Evolutionary conservation across 2,888 invertebrate genomes (phyloP), one percentile per base, ranked within the genome.

Genomic region (Pollenia labialis): DNA sequence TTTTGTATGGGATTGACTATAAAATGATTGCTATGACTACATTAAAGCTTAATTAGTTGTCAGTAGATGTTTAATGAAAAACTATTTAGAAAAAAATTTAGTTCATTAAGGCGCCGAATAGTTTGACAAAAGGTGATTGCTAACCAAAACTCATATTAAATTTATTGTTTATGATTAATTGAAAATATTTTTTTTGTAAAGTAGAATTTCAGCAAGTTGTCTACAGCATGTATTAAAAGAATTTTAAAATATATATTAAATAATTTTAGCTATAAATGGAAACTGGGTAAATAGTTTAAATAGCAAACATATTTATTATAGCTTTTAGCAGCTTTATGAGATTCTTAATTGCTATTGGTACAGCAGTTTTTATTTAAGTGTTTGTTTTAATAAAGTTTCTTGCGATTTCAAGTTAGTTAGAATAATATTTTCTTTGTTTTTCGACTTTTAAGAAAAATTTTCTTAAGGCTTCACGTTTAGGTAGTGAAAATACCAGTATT

Each of bases 11-110:
- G 32, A 32, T 32, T 32, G 32, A 32, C 32, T 32, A 32, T 32
- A 32, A 32, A 32, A 52, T 52, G n/a, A 76, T 76, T 72, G 58
- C 23, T 68, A 74, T 44, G 68, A 72, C 66, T 54, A 12, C 42
- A 50, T 69, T 69, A 79, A 68, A 71, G 62, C 50, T 75, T 85
- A 79, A 82, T 79, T 69, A 79, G 48, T 74, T 69, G 77, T 69
- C 74, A 77, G 82, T 18, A n/a, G 50, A 76, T 68, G 76, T 42
- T 54, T 52, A 46, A 6, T 18, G 18, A 18, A 42, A 58, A 76
- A 64, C 2, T 4, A 2, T 44, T 14, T 23, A 2, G 0, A 58
- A 10, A 32, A 69, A 76, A 76, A 85, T 54, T 81, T 44, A 75
- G 81, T 46, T 16, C 69, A 58, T 60, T 71, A 58, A 50, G 85